A percentile compares a stretch with the other conserved stretches of the same genome.
Conservation (phyloP, 2,113 vertebrate genomes). For the Pedetes capensis region DNA sequence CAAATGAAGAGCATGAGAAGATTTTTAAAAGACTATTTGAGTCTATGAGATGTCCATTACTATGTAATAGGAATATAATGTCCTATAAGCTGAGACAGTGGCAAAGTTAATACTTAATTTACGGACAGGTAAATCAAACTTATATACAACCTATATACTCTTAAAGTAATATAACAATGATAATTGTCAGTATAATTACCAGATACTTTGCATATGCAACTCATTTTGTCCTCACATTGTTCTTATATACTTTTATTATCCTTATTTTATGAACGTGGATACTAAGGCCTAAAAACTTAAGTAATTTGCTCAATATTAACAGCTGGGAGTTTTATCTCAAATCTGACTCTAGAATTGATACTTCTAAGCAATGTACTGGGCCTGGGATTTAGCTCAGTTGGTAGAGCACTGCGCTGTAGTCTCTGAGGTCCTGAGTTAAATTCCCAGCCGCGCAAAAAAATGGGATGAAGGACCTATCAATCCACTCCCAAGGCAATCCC, state of each 20-base stretch:
- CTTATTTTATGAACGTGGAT: not conserved
- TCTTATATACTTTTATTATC: not conserved
- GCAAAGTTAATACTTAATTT: slow-evolving; percentile 7
- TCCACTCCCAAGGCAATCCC: no score
- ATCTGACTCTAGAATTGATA: not conserved
- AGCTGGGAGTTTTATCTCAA: not conserved
- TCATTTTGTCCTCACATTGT: not conserved
- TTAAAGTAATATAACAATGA: not conserved
- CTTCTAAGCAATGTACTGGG: not conserved
- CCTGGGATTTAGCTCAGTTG: no score
- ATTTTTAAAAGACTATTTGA: not conserved
- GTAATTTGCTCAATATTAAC: not conserved
- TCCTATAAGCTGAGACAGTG: not conserved
- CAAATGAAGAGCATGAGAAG: not conserved
- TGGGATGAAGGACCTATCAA: no score
- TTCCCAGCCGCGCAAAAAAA: no score
- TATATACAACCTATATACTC: not conserved
- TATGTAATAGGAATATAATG: not conserved
- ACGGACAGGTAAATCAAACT: not conserved
- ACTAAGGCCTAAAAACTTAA: not conserved
- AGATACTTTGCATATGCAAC: not conserved
- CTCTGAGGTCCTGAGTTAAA: no score
- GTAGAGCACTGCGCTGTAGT: no score
- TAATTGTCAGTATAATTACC: slow-evolving; percentile 15
- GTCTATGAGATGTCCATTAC: not conserved